These are phyloP conservation scores for Ailuropoda melanoleuca DNA, from an alignment of 2,113 vertebrate genomes.

Conservation along the genomic window DNA sequence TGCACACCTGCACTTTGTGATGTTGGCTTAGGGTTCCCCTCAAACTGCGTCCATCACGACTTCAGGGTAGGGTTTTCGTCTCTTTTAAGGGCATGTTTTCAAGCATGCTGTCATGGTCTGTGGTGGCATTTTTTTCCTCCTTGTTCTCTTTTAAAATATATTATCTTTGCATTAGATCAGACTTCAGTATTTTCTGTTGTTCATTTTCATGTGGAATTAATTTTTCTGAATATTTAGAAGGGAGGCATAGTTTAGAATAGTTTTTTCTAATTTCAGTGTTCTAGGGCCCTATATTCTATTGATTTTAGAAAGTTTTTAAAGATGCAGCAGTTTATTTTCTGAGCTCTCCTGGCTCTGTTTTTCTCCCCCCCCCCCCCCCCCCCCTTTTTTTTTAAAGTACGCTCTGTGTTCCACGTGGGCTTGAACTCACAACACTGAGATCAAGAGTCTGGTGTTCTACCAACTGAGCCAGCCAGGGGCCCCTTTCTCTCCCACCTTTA, in stretches of 20 bases:
- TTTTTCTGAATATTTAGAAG: not conserved
- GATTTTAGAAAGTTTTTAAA: not conserved
- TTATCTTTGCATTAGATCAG: not conserved
- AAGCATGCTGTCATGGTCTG: not conserved
- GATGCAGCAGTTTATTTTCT: not conserved
- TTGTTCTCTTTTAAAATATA: not conserved
- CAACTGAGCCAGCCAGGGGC: not conserved
- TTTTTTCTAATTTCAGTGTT: not conserved
- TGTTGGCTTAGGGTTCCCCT: not conserved
- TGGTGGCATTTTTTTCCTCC: not conserved
- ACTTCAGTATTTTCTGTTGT: not conserved
- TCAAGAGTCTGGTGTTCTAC: not conserved
- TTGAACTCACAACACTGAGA: not conserved
- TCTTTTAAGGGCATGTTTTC: not conserved
- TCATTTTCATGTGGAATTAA: not conserved
- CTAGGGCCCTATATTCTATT: not conserved
- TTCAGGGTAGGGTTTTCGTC: not conserved
- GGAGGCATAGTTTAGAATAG: not conserved
- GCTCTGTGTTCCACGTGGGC: not conserved
- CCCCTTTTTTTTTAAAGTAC: not conserved
- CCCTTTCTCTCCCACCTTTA: not conserved
- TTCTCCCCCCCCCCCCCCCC: too few relatives aligned
- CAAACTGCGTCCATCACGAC: accelerated
- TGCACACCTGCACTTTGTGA: not conserved
- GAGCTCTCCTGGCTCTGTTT: not conserved